Evolutionary conservation across 2,113 vertebrate species (phyloP).

Genomic region (Neotragus pygmaeus): DNA sequence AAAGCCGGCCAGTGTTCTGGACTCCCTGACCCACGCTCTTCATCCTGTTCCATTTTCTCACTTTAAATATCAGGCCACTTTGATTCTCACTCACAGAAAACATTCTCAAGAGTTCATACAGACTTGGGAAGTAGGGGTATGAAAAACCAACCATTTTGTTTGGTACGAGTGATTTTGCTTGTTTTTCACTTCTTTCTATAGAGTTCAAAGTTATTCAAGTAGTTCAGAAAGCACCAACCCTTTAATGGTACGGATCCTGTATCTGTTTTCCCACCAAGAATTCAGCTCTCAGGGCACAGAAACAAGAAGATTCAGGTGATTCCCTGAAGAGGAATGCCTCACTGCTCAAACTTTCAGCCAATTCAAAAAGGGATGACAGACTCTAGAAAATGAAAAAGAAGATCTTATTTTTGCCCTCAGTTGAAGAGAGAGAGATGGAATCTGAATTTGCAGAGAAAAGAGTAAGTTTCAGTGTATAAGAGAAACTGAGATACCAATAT

Average conservation of each 20-base stretch:
- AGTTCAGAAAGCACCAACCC: neutral
- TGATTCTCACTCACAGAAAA: neutral
- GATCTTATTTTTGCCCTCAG: neutral
- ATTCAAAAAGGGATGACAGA: neutral
- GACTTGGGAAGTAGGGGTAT: neutral
- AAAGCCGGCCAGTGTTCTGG: neutral
- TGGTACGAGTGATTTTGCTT: neutral
- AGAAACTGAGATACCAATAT: neutral
- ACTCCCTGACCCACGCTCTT: neutral
- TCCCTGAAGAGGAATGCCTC: neutral
- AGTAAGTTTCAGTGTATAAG: neutral
- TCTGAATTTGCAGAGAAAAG: neutral
- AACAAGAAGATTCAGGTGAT: neutral
- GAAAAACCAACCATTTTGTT: neutral
- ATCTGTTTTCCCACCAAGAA: neutral
- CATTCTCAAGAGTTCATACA: neutral
- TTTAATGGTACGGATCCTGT: neutral
- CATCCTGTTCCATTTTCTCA: neutral
- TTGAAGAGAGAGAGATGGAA: neutral
- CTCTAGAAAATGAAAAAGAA: neutral
- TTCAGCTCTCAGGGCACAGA: neutral
- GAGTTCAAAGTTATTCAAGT: neutral
- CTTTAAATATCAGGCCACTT: neutral
- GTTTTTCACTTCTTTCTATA: slow-evolving; percentile 29
- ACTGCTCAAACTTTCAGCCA: neutral